phyloP scores from a whole-genome alignment of 2,888 invertebrate species.

The Cheilosia soror region DNA sequence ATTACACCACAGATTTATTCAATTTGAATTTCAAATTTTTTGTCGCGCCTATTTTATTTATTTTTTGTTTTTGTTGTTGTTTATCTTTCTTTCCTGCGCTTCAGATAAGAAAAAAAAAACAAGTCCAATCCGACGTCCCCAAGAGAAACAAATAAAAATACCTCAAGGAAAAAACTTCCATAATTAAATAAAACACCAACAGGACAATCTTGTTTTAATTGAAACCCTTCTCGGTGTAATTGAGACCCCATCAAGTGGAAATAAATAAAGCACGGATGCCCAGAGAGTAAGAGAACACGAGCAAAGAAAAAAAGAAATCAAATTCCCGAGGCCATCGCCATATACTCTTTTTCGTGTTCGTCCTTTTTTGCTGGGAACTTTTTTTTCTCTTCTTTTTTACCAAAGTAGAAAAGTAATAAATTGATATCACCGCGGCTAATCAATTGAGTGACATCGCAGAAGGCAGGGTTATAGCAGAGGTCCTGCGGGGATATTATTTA shows the following conservation, averaged over 20 bases:
- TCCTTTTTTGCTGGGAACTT: constrained; percentile 35
- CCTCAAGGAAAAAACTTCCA: constrained; percentile 30
- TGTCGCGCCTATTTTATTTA: constrained; percentile 9
- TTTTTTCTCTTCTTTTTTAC: constrained; percentile 32
- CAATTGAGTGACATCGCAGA: constrained; percentile 66
- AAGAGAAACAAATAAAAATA: constrained; percentile 45
- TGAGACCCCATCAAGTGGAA: constrained; percentile 72
- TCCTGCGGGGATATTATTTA: constrained; percentile 53
- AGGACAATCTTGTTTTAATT: constrained; percentile 74
- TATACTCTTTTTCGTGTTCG: constrained; percentile 22
- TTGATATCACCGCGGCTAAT: constrained; percentile 75
- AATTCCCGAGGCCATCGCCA: constrained; percentile 44
- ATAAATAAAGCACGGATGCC: constrained; percentile 54
- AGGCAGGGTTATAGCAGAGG: constrained; percentile 38
- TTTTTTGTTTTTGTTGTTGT: neutral
- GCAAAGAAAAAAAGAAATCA: constrained; percentile 42
- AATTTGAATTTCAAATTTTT: constrained; percentile 64
- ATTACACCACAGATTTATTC: constrained; percentile 61
- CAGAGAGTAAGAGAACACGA: neutral
- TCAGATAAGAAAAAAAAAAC: constrained; percentile 34
- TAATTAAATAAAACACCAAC: constrained; percentile 75
- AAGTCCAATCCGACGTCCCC: constrained; percentile 21
- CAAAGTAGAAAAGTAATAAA: constrained; percentile 72
- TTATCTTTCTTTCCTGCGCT: neutral
- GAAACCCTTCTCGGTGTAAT: constrained; percentile 75